Conservation (phyloP, 2,888 invertebrate genomes). For the Synanthedon formicaeformis region DNA sequence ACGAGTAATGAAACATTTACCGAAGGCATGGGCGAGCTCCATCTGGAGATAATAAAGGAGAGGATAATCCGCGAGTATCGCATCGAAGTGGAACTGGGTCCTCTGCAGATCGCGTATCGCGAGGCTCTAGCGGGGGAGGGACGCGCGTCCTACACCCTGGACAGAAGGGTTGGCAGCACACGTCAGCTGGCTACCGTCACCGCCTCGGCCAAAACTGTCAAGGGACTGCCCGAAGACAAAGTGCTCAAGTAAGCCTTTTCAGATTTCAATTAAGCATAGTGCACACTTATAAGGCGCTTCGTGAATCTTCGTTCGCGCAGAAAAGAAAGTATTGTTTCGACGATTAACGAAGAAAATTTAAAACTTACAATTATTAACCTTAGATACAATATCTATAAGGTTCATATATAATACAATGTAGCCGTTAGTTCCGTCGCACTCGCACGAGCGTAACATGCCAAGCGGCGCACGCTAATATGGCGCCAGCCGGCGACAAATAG, state of each 20-base stretch:
- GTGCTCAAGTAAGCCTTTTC: conserved; percentile 46
- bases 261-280: not conserved
- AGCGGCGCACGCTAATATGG: too few relatives aligned
- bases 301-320: too few relatives aligned
- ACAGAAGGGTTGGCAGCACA: conserved; percentile 74
- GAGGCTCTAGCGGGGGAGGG: conserved; percentile 73
- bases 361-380: too few relatives aligned
- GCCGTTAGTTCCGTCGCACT: too few relatives aligned
- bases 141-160: conserved; percentile 60
- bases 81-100: conserved; percentile 90
- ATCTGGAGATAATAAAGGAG: conserved; percentile 93
- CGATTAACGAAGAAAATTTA: too few relatives aligned
- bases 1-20: too few relatives aligned
- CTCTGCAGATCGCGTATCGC: conserved; percentile 91
- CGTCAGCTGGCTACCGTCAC: conserved; percentile 73
- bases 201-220: conserved; percentile 71
- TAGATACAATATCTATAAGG: too few relatives aligned
- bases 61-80: conserved; percentile 89
- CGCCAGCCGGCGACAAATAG: too few relatives aligned
- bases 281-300: too few relatives aligned
- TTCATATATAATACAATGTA: too few relatives aligned
- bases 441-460: too few relatives aligned
- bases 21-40: conserved; percentile 96
- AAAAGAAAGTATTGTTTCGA: too few relatives aligned
- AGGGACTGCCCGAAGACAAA: conserved; percentile 48